Percentiles rank a stretch among this genome's conserved stretches.
Evolutionary conservation across 2,888 invertebrate genomes (phyloP).

Genomic region (Pterobdella sp.): DNA sequence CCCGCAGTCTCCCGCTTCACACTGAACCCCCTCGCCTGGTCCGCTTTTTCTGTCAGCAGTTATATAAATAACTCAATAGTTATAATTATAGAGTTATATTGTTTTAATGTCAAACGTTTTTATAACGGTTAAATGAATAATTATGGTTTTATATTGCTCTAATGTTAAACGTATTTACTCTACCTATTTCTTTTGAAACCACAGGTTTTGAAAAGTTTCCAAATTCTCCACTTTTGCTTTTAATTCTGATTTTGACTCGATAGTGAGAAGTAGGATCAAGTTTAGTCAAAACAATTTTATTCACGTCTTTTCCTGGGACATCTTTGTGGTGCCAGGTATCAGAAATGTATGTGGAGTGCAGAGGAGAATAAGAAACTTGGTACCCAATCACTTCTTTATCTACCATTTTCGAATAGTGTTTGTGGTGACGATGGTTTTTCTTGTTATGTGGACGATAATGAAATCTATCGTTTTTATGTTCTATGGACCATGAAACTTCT

Average conservation of each 20-base stretch:
- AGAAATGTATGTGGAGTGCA: conserved; percentile 42
- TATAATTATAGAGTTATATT: too few relatives aligned
- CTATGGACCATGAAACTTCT: conserved; percentile 61
- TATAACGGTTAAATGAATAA: not conserved
- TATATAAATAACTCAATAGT: too few relatives aligned
- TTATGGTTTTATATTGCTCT: not conserved
- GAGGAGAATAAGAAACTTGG: conserved; percentile 45
- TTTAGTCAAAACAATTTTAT: conserved; percentile 43
- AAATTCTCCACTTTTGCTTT: conserved; percentile 44
- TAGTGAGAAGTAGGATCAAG: conserved; percentile 44
- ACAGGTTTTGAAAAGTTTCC: conserved; percentile 44
- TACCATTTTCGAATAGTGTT: conserved; percentile 44
- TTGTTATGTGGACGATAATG: conserved; percentile 43
- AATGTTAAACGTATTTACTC: not conserved
- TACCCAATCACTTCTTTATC: conserved; percentile 44
- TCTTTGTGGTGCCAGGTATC: conserved; percentile 44
- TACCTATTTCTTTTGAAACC: conserved; percentile 21
- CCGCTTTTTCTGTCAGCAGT: conserved; percentile 35
- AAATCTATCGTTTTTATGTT: conserved; percentile 42
- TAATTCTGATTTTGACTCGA: conserved; percentile 46
- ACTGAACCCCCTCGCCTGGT: conserved; percentile 37
- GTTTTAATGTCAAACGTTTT: not conserved
- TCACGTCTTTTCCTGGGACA: conserved; percentile 43
- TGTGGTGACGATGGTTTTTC: conserved; percentile 45
- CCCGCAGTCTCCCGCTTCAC: conserved; percentile 35